These are phyloP conservation scores for Acronicta alni DNA, from an alignment of 2,888 invertebrate species.

Conservation along the genomic window DNA sequence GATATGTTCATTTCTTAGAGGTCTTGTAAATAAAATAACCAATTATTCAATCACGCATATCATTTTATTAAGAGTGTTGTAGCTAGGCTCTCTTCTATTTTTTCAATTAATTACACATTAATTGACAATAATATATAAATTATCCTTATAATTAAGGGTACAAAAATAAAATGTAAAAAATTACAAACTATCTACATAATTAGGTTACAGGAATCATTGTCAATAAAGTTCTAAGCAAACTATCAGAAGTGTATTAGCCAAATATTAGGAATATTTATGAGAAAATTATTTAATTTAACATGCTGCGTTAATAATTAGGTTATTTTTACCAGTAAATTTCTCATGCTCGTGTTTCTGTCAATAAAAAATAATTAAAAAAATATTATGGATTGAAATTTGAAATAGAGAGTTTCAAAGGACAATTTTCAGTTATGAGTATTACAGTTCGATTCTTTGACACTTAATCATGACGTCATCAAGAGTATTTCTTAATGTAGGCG, in stretches of 20 bases:
- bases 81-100: constrained; percentile 79
- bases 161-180: constrained; percentile 85
- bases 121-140: constrained; percentile 83
- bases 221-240: constrained; percentile 33
- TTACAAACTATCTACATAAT: constrained; percentile 71
- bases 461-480: too few relatives aligned
- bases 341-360: too few relatives aligned
- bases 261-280: constrained; percentile 4
- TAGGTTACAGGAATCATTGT: constrained; percentile 44
- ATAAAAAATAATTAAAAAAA: not conserved
- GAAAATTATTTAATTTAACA: not conserved
- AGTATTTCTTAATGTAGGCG: too few relatives aligned
- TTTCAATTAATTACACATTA: constrained; percentile 81
- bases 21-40: constrained; percentile 24
- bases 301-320: not conserved
- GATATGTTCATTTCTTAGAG: not conserved
- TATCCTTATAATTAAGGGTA: constrained; percentile 79
- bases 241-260: not conserved
- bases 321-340: too few relatives aligned
- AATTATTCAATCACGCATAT: constrained; percentile 78
- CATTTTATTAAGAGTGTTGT: constrained; percentile 82
- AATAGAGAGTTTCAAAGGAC: too few relatives aligned
- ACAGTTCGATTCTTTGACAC: too few relatives aligned
- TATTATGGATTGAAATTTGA: too few relatives aligned
- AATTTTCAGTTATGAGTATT: too few relatives aligned